Conservation (phyloP, 2,888 invertebrate genomes). For the Alitta virens region DNA sequence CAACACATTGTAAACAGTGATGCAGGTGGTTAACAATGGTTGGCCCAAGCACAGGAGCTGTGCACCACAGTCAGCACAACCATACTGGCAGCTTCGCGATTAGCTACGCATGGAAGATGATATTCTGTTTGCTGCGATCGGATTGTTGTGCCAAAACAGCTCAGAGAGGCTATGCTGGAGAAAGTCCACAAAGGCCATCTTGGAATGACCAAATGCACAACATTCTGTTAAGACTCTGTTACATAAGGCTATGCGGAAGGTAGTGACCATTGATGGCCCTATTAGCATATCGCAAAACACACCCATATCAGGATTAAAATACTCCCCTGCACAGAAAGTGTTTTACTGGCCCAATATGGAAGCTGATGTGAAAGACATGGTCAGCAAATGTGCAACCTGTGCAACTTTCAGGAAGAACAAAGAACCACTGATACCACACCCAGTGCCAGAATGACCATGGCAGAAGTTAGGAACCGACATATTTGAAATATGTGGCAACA, state of each 20-base stretch:
- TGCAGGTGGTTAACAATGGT: background rate
- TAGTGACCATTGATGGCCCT: constrained; percentile 26
- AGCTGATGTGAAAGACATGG: background rate
- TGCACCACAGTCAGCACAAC: background rate
- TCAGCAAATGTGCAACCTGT: constrained; percentile 1
- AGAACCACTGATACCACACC: constrained; percentile 22
- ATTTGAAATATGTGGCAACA: constrained; percentile 14
- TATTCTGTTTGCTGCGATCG: constrained; percentile 10
- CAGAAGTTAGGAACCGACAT: constrained; percentile 25
- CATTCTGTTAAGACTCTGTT: constrained; percentile 24
- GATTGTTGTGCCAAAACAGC: constrained; percentile 11
- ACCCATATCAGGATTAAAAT: constrained; percentile 22
- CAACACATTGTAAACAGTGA: background rate
- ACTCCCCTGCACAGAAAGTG: constrained; percentile 15
- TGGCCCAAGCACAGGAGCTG: constrained; percentile 8
- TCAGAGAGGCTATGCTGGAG: constrained; percentile 14
- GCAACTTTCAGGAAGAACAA: constrained; percentile 1
- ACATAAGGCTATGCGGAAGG: constrained; percentile 21
- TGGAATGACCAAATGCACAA: constrained; percentile 5
- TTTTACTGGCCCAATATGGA: constrained; percentile 16
- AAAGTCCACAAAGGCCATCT: constrained; percentile 13
- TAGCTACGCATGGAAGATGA: constrained; percentile 10
- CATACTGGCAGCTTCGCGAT: background rate
- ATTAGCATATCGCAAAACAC: constrained; percentile 26
- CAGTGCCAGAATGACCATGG: constrained; percentile 24